These are phyloP conservation scores for Cherax destructor DNA, from an alignment of 1,140 invertebrate genomes.

Conservation along the genomic window DNA sequence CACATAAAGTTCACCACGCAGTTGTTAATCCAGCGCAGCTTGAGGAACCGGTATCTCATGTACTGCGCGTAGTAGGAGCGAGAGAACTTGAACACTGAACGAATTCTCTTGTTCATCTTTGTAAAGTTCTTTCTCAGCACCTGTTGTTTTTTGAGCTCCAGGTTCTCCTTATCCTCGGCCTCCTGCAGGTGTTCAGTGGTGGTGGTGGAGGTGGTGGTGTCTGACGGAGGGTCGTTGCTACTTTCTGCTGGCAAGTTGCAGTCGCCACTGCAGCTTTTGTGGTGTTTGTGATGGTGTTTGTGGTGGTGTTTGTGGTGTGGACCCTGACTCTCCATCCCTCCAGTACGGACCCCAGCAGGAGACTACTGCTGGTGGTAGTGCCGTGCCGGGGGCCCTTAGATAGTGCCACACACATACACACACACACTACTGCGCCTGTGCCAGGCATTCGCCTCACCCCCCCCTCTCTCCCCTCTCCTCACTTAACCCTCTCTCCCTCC, in stretches of 20 bases:
- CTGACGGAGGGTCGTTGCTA: background rate
- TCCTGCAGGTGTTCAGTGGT: background rate
- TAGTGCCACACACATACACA: background rate
- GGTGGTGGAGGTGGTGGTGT: background rate
- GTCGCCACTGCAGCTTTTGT: background rate
- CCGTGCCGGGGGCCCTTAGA: background rate
- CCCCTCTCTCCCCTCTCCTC: background rate
- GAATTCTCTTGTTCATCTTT: slow-evolving; percentile 55
- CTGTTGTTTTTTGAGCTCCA: slow-evolving; percentile 37
- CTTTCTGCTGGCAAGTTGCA: background rate
- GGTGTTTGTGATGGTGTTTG: background rate
- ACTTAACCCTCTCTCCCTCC: too few relatives aligned
- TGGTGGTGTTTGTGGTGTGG: slow-evolving; percentile 17
- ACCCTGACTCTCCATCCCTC: slow-evolving; percentile 1
- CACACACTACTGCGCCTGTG: background rate
- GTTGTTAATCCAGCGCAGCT: slow-evolving; percentile 67
- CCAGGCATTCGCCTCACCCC: background rate
- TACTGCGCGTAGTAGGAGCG: slow-evolving; percentile 67
- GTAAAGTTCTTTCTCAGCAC: slow-evolving; percentile 34
- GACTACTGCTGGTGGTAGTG: slow-evolving; percentile 6
- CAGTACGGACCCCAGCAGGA: slow-evolving; percentile 8
- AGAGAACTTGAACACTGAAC: slow-evolving; percentile 60
- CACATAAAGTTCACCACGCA: slow-evolving; percentile 67
- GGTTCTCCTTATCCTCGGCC: background rate
- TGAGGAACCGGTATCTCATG: slow-evolving; percentile 62